Evolutionary conservation across 2,113 vertebrate species (phyloP), one percentile per base, ranked within the genome.

Genomic region (Rafetus swinhoei): DNA sequence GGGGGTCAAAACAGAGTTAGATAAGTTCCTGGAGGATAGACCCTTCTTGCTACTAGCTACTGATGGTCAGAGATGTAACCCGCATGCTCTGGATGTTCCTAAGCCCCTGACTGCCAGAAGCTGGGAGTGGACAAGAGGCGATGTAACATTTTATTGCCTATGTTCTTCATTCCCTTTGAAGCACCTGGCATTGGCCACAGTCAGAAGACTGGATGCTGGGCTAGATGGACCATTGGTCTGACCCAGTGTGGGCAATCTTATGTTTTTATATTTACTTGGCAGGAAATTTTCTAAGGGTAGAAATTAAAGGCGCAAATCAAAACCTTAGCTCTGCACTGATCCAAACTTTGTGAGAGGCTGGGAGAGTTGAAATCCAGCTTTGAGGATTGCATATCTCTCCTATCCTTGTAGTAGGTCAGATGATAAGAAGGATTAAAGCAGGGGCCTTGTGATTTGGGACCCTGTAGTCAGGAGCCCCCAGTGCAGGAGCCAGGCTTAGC

Each of bases 331-430:
- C 79, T 93, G 85, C 29, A 65, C 86, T 86, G 93, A 93, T 86
- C 93, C 91, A 94, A 92, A 85, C 74, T 59, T 39, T 21, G 22
- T 62, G 35, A 24, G 84, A 65, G 27, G 19, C 90, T 87, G 90
- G 74, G 82, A 93, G 60, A 69, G 60, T 54, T 86, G 88, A 96
- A 97, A 87, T 60, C 65, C 72, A 93, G 95, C 86, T 87, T 90
- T 39, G 50, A 29, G 89, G 65, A 92, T 95, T 91, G 85, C 88
- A 92, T 55, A 86, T 52, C 85, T 77, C 45, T 95, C 59, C 82
- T 87, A 82, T 53, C 94, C 91, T 93, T 35, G 87, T 57, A 62
- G 80, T 45, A 87, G 92, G 82, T 88, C 91, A 94, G 55, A 86
- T 95, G 90, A 92, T 74, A 86, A 80, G 79, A 55, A 60, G 59